These are phyloP conservation scores for Chiloscyllium plagiosum DNA, from an alignment of 2,113 vertebrate genomes.

Conservation along the genomic window DNA sequence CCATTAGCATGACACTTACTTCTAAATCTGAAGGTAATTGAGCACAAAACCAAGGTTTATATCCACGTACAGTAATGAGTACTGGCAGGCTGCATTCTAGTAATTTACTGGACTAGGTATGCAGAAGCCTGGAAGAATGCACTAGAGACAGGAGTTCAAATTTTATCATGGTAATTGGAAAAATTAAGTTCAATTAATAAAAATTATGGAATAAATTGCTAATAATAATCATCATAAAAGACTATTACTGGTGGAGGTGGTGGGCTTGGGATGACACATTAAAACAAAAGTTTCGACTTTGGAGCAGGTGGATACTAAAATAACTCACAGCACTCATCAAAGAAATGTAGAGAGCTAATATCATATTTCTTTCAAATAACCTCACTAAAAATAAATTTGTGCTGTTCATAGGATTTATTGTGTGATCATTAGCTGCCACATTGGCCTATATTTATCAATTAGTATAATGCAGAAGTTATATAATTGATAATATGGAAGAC, in stretches of 20 bases:
- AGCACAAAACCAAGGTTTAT: neutral
- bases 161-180: no score
- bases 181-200: no score
- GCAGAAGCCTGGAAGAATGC: no score
- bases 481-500: neutral
- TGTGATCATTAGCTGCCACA: neutral
- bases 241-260: neutral
- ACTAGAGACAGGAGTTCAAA: no score
- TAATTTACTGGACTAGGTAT: no score
- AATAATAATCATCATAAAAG: neutral
- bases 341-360: neutral
- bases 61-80: neutral
- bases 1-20: neutral
- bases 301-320: neutral
- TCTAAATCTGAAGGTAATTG: neutral
- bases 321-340: neutral
- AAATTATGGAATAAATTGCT: no score
- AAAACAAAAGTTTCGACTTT: neutral
- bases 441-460: neutral
- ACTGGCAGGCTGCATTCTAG: no score
- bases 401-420: neutral
- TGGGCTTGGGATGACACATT: neutral
- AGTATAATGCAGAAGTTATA: neutral
- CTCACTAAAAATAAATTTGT: neutral
- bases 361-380: neutral